Base-by-base conservation (phyloP, 2,113 vertebrate species). In the Lepus americanus region DNA sequence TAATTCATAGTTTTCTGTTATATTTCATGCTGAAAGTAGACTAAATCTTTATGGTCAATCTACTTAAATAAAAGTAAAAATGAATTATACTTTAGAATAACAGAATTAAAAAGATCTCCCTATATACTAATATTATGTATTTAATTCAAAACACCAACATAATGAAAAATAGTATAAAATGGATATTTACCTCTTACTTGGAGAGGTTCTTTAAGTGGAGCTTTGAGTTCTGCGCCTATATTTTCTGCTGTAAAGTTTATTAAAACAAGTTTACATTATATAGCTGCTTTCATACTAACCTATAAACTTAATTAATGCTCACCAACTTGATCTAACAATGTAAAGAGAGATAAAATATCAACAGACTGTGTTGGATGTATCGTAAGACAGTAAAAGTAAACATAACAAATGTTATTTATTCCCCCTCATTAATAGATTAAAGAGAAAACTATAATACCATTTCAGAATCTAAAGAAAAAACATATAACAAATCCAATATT, bases 101-200 rank as follows among this genome's bases (percentile, higher is more conserved):
- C 1, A 29, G 61, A 92, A 95, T 23, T 61, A 69, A 69, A 77
- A 90, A 86, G 20, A 59, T 7, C 13, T 79, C 39, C 53, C 89
- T 33, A 84, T 70, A 95, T 93, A 90, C 51, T 39, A 74, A 90
- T 73, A 70, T 88, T 51, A 73, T 31, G 74, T 79, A 85, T 81
- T 79, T 92, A 76, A 79, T 82, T 94, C 39, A 92, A 87, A 92
- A 77, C 7, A 94, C 7, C 27, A 90, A 22, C 63, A 9, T 92
- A 88, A n/a, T 69, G 93, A 70, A 51, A 89, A 94, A 87, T 2
- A 69, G 44, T 84, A 95, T 87, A 85, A 87, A 95, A 92, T 29
- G 19, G 55, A 85, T 9, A 91, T 91, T 98, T 98, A 98, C 98
- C 98, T 98, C 98, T 98, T 92, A 98, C 98, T 98, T 98, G 98